Evolutionary conservation across 2,113 vertebrate species (phyloP).

Genomic region (Colaptes auratus): DNA sequence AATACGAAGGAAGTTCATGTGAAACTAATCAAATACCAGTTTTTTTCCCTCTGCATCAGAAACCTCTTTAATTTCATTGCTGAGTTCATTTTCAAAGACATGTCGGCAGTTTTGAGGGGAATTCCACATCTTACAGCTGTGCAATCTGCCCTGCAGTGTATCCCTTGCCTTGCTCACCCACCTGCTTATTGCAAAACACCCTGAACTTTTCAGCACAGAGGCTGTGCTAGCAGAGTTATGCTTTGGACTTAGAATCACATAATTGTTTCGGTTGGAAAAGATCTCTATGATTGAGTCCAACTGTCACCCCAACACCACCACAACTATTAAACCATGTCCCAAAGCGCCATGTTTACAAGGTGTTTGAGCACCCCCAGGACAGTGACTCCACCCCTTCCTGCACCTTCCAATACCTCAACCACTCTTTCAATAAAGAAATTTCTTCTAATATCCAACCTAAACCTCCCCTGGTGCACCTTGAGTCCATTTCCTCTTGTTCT

Average conservation of each 20-base stretch:
- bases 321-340: too few relatives aligned
- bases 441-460: too few relatives aligned
- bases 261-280: too few relatives aligned
- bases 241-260: background rate
- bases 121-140: conserved; percentile 85
- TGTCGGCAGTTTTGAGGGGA: conserved; percentile 82
- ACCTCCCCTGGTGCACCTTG: too few relatives aligned
- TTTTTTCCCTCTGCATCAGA: conserved; percentile 25
- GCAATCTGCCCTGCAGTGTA: conserved; percentile 78
- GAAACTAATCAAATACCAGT: conserved; percentile 47
- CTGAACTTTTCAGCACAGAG: conserved; percentile 56
- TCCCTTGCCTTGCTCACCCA: conserved; percentile 47
- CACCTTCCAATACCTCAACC: too few relatives aligned
- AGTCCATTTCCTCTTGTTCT: too few relatives aligned
- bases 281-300: too few relatives aligned
- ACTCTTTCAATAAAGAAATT: too few relatives aligned
- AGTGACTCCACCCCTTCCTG: too few relatives aligned
- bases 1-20: conserved; percentile 63
- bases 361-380: too few relatives aligned
- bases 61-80: conserved; percentile 41
- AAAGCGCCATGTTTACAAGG: too few relatives aligned
- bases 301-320: too few relatives aligned
- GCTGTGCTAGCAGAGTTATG: conserved; percentile 21
- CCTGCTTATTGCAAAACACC: conserved; percentile 66
- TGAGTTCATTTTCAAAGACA: conserved; percentile 72